These are phyloP conservation scores for Drosophila trapezifrons DNA, from an alignment of 1,140 invertebrate species.

Conservation along the genomic window DNA sequence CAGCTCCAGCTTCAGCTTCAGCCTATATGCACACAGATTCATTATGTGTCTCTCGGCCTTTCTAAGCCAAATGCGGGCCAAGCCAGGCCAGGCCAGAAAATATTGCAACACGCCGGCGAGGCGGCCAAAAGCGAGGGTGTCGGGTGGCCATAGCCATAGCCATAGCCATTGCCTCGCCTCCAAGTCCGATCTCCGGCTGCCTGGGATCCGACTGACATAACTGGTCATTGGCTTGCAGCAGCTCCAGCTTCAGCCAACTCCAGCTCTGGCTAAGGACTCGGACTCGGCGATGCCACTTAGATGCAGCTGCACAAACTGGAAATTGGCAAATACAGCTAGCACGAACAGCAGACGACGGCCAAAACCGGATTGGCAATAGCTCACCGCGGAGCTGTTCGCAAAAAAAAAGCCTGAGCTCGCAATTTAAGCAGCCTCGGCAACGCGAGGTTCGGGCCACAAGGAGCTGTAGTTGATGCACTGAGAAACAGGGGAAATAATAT, in stretches of 20 bases:
- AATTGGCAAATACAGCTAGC: slow-evolving; percentile 77
- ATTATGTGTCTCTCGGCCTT: slow-evolving; percentile 52
- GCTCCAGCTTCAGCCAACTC: slow-evolving; percentile 24
- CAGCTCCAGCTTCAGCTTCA: not conserved
- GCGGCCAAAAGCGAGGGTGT: slow-evolving; percentile 72
- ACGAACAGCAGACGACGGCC: slow-evolving; percentile 52
- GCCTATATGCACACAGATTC: slow-evolving; percentile 50
- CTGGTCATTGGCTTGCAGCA: slow-evolving; percentile 76
- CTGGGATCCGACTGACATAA: slow-evolving; percentile 72
- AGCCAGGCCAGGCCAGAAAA: slow-evolving; percentile 55
- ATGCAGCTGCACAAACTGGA: slow-evolving; percentile 80
- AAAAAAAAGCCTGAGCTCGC: slow-evolving; percentile 70
- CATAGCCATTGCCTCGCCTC: slow-evolving; percentile 42
- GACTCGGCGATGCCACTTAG: slow-evolving; percentile 63
- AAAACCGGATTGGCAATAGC: slow-evolving; percentile 77
- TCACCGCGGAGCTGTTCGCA: slow-evolving; percentile 49
- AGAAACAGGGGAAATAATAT: not conserved
- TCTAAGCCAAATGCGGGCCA: slow-evolving; percentile 80
- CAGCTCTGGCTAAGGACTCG: slow-evolving; percentile 65
- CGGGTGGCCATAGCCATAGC: slow-evolving; percentile 62
- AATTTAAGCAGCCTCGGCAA: slow-evolving; percentile 56
- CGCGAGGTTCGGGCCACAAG: slow-evolving; percentile 41
- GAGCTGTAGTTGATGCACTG: slow-evolving; percentile 23
- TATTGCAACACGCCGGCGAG: slow-evolving; percentile 75
- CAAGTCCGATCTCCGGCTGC: slow-evolving; percentile 48